Evolutionary conservation across 2,797 vertebrate species (phyloP), one percentile per base, ranked within the genome.

Genomic region (Catostomus latipinnis): DNA sequence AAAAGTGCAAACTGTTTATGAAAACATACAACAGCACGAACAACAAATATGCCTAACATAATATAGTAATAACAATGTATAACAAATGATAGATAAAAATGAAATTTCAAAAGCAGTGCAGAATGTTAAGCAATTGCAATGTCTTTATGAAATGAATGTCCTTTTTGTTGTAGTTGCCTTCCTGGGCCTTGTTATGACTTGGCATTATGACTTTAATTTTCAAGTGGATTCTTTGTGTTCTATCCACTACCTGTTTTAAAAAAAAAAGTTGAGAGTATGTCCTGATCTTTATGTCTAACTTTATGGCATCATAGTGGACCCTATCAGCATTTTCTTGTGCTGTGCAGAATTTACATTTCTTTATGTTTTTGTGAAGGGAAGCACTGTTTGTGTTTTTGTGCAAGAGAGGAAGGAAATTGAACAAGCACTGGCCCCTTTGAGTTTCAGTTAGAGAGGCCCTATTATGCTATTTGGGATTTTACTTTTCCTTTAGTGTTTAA

Each of bases 371-470:
- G 46, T 1, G 14, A 16, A 11, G 13, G 43, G 46, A 46, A 18
- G 13, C 66, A 18, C 2, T 77, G 13, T 77, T 5, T 45, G 50
- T 56, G n/a, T 22, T 56, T 9, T 60, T 53, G 54, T 78, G 7
- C 12, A 63, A 62, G 8, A 65, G 11, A 61, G 85, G 82, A 84
- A 81, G 80, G 67, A 86, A 77, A 78, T 12, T 53, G 56, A 78
- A 53, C 22, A 77, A 74, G 22, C 54, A 74, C 67, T 6, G 8
- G 45, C 14, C 45, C 1, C 16, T 73, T 81, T 78, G 13, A 62
- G 53, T 14, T 34, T 78, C 13, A 62, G 0, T 61, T 48, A 22
- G 22, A 22, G 22, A 22, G 22, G 22, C 22, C 22, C 22, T 22
- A 22, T 22, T 34, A 34, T 34, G 34, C 34, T 3, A 3, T 34